Evolutionary conservation across 1,140 invertebrate genomes (phyloP), one percentile per base, ranked within the genome.

Genomic region (Vanessa atalanta): DNA sequence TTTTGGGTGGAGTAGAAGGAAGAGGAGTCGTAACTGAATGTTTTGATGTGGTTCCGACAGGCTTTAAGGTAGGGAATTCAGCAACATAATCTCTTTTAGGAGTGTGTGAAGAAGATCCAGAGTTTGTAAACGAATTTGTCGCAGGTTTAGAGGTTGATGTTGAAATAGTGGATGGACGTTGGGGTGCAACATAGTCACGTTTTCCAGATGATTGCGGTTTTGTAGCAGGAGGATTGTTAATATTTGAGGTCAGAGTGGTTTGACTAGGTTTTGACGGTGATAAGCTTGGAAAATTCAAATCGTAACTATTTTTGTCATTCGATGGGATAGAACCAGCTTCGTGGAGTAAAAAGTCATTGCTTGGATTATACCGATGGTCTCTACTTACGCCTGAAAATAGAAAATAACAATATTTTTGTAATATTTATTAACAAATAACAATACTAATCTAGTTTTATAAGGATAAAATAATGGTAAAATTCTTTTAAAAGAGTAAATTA

Each of bases 271-370:
- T 16, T 67, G 69, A 37, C 69, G 75, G 20, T 74, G 80, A 68
- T 65, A 88, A 75, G 16, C 85, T 75, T 63, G 87, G 86, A 75
- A 85, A 88, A 76, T 87, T 81, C 2, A 75, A 43, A 26, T 75
- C 79, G 71, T 85, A 86, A 72, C 84, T 75, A 65, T 65, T 81
- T 81, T 87, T 86, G 63, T 76, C 65, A 43, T 70, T 78, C 55
- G 64, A 69, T 37, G 73, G 48, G 23, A 77, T 23, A 20, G 70
- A 78, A 63, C 87, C 84, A 76, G 83, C 82, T 84, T 92, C 90
- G 57, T 91, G 90, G 13, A 85, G 50, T 79, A 92, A 80, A 76
- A 92, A 92, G 53, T 92, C 90, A 20, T 77, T 84, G 53, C 83
- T 89, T 9, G 83, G 70, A 79, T 87, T 88, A 70, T 83, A 84